Evolutionary conservation across 2,113 vertebrate genomes (phyloP).

Genomic region (Muntiacus reevesi): DNA sequence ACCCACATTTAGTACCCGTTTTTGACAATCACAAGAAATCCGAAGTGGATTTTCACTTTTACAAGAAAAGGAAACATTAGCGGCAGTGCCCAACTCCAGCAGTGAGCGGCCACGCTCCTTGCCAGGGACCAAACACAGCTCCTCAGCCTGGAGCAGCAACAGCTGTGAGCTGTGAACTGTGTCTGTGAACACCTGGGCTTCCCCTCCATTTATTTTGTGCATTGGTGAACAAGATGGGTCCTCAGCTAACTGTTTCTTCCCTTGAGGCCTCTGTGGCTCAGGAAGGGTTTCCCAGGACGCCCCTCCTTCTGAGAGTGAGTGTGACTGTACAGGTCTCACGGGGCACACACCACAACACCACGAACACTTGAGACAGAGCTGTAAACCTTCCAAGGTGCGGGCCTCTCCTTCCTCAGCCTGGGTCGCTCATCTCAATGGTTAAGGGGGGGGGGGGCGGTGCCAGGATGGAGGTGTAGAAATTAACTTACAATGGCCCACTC

Average conservation of each 20-base stretch:
- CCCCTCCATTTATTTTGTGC: background rate
- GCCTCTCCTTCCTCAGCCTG: background rate
- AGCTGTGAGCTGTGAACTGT: background rate
- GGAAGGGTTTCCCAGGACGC: background rate
- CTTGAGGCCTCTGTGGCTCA: background rate
- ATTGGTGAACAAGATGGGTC: too few species aligned
- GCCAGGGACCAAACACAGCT: background rate
- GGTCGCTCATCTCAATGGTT: background rate
- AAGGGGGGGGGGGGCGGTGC: background rate
- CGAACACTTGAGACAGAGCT: background rate
- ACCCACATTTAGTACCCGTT: background rate
- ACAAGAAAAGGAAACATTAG: background rate
- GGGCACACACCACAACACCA: background rate
- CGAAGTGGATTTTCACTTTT: background rate
- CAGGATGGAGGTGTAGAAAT: background rate
- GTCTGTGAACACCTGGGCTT: background rate
- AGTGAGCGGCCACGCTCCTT: fast-evolving
- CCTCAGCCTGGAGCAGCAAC: background rate
- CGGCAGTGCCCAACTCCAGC: background rate
- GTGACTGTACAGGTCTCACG: background rate
- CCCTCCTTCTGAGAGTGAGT: background rate
- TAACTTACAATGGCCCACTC: background rate
- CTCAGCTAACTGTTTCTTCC: background rate
- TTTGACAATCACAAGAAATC: background rate
- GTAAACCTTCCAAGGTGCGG: background rate